Percentiles rank a stretch among this genome's conserved stretches.
Evolutionary conservation across 2,888 invertebrate species (phyloP).

Genomic region (Ligdia adustata): DNA sequence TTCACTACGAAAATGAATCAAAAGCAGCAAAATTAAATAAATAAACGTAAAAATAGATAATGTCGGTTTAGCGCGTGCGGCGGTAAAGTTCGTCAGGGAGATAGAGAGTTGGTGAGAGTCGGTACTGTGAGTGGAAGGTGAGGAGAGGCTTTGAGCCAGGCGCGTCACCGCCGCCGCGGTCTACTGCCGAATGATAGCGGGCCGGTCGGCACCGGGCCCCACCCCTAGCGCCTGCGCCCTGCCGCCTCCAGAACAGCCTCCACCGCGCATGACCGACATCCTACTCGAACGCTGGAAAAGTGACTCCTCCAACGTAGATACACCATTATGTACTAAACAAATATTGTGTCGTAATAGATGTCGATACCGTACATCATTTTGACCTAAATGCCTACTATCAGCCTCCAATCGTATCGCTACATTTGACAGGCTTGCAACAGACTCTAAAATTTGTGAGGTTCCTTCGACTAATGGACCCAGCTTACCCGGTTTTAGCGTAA

Average conservation of each 20-base stretch:
- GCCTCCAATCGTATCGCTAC: slow-evolving; percentile 44
- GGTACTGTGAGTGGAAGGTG: slow-evolving; percentile 50
- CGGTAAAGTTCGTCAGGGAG: slow-evolving; percentile 60
- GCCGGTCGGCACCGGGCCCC: slow-evolving; percentile 72
- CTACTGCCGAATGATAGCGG: slow-evolving; percentile 77
- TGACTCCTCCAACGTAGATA: slow-evolving; percentile 82
- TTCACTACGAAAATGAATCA: slow-evolving; percentile 42
- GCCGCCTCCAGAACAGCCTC: slow-evolving; percentile 27
- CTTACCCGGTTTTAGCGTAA: slow-evolving; percentile 34
- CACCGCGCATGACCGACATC: slow-evolving; percentile 79
- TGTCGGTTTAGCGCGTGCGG: slow-evolving; percentile 64
- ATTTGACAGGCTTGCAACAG: slow-evolving; percentile 24
- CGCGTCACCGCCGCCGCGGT: slow-evolving; percentile 76
- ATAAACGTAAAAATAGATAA: slow-evolving; percentile 61
- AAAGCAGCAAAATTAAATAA: slow-evolving; percentile 53
- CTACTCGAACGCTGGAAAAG: slow-evolving; percentile 82
- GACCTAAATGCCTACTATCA: slow-evolving; percentile 62
- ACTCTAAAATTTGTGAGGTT: too few relatives aligned
- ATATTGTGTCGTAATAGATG: slow-evolving; percentile 76
- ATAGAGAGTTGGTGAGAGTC: slow-evolving; percentile 41
- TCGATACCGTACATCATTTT: slow-evolving; percentile 65
- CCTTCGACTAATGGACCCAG: too few relatives aligned
- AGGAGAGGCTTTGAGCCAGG: slow-evolving; percentile 52
- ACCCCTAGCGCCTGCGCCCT: slow-evolving; percentile 78
- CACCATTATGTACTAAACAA: slow-evolving; percentile 81